A percentile compares a stretch with the other conserved stretches of the same genome.
Conservation (phyloP, 37 sponge, comb jelly and placozoan species). For the Chondrosia reniformis region DNA sequence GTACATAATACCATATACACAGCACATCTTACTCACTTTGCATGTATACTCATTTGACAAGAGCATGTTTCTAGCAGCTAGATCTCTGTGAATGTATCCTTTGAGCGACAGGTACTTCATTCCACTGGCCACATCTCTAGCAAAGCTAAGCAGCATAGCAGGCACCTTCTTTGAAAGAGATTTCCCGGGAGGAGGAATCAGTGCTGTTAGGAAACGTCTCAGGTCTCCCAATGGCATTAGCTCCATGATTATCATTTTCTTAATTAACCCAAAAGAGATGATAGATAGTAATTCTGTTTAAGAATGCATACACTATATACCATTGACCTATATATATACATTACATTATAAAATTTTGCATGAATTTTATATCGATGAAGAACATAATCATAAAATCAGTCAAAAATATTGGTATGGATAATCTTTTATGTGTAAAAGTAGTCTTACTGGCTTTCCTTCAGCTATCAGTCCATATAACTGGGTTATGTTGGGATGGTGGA, state of each 20-base stretch:
- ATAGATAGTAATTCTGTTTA: too few species aligned
- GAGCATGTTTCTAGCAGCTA: conserved; percentile 38
- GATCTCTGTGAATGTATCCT: conserved; percentile 27
- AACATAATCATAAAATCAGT: background rate
- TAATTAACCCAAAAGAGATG: background rate
- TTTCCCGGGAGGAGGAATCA: conserved; percentile 19
- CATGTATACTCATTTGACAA: background rate
- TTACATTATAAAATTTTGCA: background rate
- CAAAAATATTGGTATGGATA: background rate
- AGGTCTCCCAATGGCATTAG: conserved; percentile 21
- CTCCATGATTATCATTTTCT: conserved; percentile 26
- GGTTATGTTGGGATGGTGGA: conserved; percentile 3
- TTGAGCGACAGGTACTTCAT: conserved; percentile 39
- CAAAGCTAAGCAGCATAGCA: conserved; percentile 14
- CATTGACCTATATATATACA: background rate
- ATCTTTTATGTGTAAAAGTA: background rate
- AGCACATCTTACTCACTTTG: conserved; percentile 13
- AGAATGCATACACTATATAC: too few species aligned
- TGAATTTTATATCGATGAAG: background rate
- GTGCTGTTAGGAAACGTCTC: background rate
- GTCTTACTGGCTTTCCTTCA: conserved; percentile 11
- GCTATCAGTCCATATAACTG: background rate
- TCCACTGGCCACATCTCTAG: conserved; percentile 25
- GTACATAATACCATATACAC: background rate
- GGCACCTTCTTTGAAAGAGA: conserved; percentile 1